phyloP scores from a whole-genome alignment of 2,797 vertebrate species.

The Falco biarmicus region DNA sequence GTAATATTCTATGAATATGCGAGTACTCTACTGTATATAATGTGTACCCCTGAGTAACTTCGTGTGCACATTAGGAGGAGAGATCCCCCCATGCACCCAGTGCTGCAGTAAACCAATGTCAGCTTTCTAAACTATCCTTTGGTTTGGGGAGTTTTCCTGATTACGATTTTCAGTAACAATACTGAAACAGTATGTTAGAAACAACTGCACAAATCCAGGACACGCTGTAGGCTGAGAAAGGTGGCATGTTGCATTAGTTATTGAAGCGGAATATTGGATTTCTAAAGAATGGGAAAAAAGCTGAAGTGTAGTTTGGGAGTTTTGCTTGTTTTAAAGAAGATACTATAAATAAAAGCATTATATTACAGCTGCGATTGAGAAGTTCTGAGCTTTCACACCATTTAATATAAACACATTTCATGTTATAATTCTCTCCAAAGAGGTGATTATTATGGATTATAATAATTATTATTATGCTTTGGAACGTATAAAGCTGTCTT shows the following conservation, averaged over 20 bases:
- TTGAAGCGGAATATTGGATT: neutral
- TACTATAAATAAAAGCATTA: neutral
- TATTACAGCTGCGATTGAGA: neutral
- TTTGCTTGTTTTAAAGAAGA: neutral
- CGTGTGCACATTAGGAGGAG: too few relatives aligned
- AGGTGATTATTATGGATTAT: neutral
- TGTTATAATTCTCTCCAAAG: neutral
- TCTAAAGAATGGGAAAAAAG: neutral
- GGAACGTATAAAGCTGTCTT: neutral
- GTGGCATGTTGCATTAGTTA: neutral
- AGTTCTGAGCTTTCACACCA: neutral
- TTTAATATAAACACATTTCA: neutral
- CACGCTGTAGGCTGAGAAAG: neutral
- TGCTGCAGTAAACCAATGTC: too few relatives aligned
- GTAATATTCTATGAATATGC: too few relatives aligned
- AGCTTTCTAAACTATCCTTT: too few relatives aligned
- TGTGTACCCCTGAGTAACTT: too few relatives aligned
- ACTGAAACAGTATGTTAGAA: neutral
- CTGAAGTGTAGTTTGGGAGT: accelerated
- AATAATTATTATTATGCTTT: neutral
- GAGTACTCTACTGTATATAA: too few relatives aligned
- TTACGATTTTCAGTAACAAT: too few relatives aligned
- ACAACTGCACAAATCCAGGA: neutral
- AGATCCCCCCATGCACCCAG: too few relatives aligned
- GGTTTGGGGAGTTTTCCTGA: too few relatives aligned